Evolutionary conservation across 2,113 vertebrate species (phyloP), one percentile per base, ranked within the genome.

Genomic region (Muntiacus muntjak): DNA sequence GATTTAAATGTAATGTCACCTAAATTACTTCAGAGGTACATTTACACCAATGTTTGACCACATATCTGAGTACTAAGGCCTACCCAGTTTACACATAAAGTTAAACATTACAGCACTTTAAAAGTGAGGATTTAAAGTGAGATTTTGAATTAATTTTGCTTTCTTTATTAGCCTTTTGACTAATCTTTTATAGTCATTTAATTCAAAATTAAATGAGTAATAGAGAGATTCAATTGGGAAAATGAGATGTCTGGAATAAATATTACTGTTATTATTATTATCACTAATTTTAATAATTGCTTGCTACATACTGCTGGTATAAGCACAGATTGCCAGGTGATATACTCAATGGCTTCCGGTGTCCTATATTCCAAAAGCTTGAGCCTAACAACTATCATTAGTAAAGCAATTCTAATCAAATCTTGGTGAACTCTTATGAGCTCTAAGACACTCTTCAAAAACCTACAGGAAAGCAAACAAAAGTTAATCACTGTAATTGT

Each of bases 401-500:
- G 33, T n/a, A 95, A 67, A 83, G 23, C 9, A 83, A 83, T 62
- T 97, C 36, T 89, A 86, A 95, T 78, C 26, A 92, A 84, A 87
- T 84, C 76, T 55, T 95, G 15, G 58, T 87, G 30, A 87, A 86
- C 23, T 79, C 13, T 50, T 47, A 87, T 45, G 52, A 54, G 6
- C 21, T 76, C n/a, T 33, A 67, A 36, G 23, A 55, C 1, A 43
- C 11, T 83, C 45, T 84, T 96, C 52, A 87, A 96, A 94, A 90
- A 87, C 36, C 3, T 43, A 2, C 30, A 60, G 55, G 79, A 95
- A 83, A 85, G 2, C 9, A 92, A 89, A 94, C 15, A 57, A 92
- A 96, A 87, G 43, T 89, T 78, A 91, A 67, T 76, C 43, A 89
- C 67, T 89, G 7, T 71, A 94, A 97, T 90, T 76, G 26, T 58